Percentiles rank a stretch among this genome's conserved stretches.
These are phyloP conservation scores for Paraplagusia blochii DNA, from an alignment of 2,113 vertebrate genomes.

Conservation along the genomic window DNA sequence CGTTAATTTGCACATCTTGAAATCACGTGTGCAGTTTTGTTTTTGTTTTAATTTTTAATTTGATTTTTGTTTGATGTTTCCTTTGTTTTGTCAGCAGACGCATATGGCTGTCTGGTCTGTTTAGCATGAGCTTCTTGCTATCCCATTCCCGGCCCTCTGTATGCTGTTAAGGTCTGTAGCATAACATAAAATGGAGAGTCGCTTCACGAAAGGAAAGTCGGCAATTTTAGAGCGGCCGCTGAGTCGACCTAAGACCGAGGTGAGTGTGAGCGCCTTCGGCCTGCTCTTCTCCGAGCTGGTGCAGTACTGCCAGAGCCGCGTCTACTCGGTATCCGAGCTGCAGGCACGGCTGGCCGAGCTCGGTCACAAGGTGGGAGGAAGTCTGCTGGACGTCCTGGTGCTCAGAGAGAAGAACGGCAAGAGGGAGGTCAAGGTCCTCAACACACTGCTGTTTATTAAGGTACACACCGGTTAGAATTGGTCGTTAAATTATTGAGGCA, in stretches of 20 bases:
- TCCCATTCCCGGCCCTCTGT: too few relatives aligned
- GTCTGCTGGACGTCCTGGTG: conserved; percentile 87
- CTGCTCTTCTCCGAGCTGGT: conserved; percentile 94
- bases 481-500: too few relatives aligned
- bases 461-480: conserved; percentile 36
- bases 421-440: conserved; percentile 88
- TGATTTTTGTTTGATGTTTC: too few relatives aligned
- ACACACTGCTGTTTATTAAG: conserved; percentile 84
- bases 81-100: too few relatives aligned
- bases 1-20: too few relatives aligned
- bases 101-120: too few relatives aligned
- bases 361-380: conserved; percentile 87
- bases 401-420: conserved; percentile 87
- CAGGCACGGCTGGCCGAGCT: conserved; percentile 85
- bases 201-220: conserved; percentile 90
- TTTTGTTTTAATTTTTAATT: too few relatives aligned
- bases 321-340: conserved; percentile 91
- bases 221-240: conserved; percentile 85
- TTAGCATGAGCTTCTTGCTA: too few relatives aligned
- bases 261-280: conserved; percentile 87
- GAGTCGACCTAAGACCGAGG: conserved; percentile 84
- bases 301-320: conserved; percentile 93
- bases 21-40: too few relatives aligned
- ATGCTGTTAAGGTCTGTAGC: too few relatives aligned
- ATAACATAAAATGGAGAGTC: conserved; percentile 83